A percentile compares a stretch with the other conserved stretches of the same genome.
phyloP scores from a whole-genome alignment of 2,113 vertebrate genomes.

The Anser cygnoides region DNA sequence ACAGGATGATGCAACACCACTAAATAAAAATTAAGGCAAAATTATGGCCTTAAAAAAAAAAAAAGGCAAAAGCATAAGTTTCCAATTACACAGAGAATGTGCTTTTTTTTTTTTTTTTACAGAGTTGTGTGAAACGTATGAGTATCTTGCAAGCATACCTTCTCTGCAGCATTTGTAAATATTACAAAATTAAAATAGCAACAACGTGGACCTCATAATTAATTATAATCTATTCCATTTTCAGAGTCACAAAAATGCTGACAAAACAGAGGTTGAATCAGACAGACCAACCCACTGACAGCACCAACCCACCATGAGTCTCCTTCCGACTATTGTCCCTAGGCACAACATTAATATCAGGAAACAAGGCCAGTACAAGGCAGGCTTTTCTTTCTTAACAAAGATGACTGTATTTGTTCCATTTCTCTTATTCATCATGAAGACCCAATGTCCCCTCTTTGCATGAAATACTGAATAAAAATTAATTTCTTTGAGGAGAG shows the following conservation, averaged over 20 bases:
- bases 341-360: not conserved
- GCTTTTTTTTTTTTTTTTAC: not conserved
- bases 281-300: not conserved
- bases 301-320: not conserved
- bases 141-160: not conserved
- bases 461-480: not conserved
- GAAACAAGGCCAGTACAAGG: constrained; percentile 8
- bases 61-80: not conserved
- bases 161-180: not conserved
- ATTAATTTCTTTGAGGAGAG: not conserved
- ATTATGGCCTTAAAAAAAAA: not conserved
- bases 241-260: constrained; percentile 64
- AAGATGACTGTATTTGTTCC: not conserved
- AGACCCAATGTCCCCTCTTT: not conserved
- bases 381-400: not conserved
- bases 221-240: not conserved
- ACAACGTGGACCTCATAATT: not conserved
- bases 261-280: not conserved
- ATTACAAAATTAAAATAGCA: not conserved
- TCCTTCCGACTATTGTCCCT: not conserved
- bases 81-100: not conserved
- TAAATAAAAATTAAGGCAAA: not conserved
- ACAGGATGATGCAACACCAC: not conserved
- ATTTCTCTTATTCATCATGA: not conserved
- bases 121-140: not conserved